These are phyloP conservation scores for Alca torda DNA, from an alignment of 2,797 vertebrate genomes.

Conservation along the genomic window DNA sequence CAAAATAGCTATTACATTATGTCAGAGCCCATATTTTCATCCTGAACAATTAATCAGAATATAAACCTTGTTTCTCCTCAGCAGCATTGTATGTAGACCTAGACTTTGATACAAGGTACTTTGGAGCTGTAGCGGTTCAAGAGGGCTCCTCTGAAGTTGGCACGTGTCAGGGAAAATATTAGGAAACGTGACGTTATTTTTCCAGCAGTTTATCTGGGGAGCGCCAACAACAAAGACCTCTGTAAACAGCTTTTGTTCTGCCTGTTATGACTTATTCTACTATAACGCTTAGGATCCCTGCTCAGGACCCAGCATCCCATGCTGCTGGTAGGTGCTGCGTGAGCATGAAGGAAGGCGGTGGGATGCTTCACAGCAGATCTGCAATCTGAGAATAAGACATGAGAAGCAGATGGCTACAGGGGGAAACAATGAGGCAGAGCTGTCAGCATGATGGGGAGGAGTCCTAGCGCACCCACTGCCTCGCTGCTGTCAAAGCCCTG, in stretches of 20 bases:
- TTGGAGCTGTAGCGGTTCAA: neutral
- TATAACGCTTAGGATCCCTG: neutral
- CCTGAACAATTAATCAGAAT: constrained; percentile 45
- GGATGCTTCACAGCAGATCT: constrained; percentile 41
- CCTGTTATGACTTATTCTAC: neutral
- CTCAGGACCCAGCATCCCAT: neutral
- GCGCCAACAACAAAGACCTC: neutral
- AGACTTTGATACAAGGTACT: neutral
- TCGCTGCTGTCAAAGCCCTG: neutral
- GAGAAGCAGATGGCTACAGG: constrained; percentile 45
- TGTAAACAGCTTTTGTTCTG: constrained; percentile 25
- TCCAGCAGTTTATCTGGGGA: neutral
- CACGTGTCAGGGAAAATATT: neutral
- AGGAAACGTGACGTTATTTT: neutral
- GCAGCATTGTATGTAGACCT: neutral
- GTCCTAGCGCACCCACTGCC: neutral
- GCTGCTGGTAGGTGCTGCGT: constrained; percentile 25
- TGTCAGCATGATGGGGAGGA: constrained; percentile 15
- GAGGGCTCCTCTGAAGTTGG: neutral
- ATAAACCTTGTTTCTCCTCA: constrained; percentile 37
- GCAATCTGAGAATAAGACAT: constrained; percentile 4
- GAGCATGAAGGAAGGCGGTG: neutral
- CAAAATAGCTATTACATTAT: constrained; percentile 66
- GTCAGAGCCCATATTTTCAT: constrained; percentile 60
- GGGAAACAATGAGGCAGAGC: constrained; percentile 54